Conservation (phyloP, 2,113 vertebrate genomes). For the Xenopus laevis region DNA sequence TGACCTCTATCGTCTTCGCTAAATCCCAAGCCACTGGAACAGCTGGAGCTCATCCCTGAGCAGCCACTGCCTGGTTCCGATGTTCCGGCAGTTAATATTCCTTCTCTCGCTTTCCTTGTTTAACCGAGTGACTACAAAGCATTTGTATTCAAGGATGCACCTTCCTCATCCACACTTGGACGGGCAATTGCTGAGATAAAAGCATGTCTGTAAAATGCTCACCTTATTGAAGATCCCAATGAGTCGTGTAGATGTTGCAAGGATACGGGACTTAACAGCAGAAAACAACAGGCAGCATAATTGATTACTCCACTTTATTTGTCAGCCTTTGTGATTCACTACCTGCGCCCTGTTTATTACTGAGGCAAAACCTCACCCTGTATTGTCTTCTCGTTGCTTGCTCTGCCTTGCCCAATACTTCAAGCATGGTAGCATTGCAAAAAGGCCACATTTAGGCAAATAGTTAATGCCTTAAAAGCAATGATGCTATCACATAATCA, state of each 20-base stretch:
- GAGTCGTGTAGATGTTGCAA: neutral
- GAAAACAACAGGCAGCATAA: neutral
- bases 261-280: neutral
- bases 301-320: neutral
- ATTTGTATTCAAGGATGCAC: slow-evolving; percentile 21
- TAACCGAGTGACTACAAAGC: neutral
- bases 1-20: too few relatives aligned
- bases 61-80: too few relatives aligned
- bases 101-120: neutral
- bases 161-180: slow-evolving; percentile 3
- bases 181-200: slow-evolving; percentile 6
- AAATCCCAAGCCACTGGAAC: too few relatives aligned
- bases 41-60: too few relatives aligned
- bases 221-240: neutral
- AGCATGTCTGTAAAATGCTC: slow-evolving; percentile 4
- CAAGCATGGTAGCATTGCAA: too few relatives aligned
- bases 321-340: neutral
- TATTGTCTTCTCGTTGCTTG: neutral
- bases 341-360: neutral
- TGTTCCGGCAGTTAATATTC: neutral
- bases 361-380: neutral
- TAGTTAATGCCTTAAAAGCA: too few relatives aligned
- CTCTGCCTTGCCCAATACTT: too few relatives aligned
- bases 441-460: too few relatives aligned
- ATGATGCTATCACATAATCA: too few relatives aligned